Evolutionary conservation across 2,797 vertebrate species (phyloP), one percentile per base, ranked within the genome.

Genomic region (Sebastes cheni): DNA sequence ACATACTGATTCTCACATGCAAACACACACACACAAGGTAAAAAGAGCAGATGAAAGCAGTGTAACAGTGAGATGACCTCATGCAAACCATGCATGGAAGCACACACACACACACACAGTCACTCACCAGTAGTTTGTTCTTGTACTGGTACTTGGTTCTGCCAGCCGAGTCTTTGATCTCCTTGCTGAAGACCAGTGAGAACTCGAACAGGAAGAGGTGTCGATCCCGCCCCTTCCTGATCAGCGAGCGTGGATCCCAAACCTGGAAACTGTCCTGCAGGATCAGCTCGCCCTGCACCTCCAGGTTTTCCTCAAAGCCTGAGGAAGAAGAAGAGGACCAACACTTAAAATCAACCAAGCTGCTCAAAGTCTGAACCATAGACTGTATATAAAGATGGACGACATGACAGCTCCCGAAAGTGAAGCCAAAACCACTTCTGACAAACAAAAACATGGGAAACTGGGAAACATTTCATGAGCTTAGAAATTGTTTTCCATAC

Each of bases 181-280:
- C 98, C 88, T 99, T 99, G 93, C 97, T 99, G 92, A 99, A 99
- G 82, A 99, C 96, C 83, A 99, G 95, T 2, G 97, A 99, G 92
- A 98, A 98, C 95, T 99, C 98, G 73, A 99, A 99, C 86, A 99
- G 97, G 94, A 99, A 99, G 83, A 99, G 96, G 94, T 99, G 98
- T 10, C 98, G 95, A 88, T 99, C 98, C 34, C 98, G 95, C 20
- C 98, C 98, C 80, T 99, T 99, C 82, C 98, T 96, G 94, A 99
- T 99, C 84, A 99, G 96, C 7, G 98, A 98, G 87, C 98, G 98
- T 8, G 98, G 98, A 87, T 99, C 98, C 98, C 98, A 99, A 22
- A 99, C 98, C 96, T 99, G 98, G 93, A 99, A 99, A 66, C 97
- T 97, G 93, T 99, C 98, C 93, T 99, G 98, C 66, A 99, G 96